phyloP scores from a whole-genome alignment of 2,113 vertebrate genomes.

The Hippocampus mohnikei region DNA sequence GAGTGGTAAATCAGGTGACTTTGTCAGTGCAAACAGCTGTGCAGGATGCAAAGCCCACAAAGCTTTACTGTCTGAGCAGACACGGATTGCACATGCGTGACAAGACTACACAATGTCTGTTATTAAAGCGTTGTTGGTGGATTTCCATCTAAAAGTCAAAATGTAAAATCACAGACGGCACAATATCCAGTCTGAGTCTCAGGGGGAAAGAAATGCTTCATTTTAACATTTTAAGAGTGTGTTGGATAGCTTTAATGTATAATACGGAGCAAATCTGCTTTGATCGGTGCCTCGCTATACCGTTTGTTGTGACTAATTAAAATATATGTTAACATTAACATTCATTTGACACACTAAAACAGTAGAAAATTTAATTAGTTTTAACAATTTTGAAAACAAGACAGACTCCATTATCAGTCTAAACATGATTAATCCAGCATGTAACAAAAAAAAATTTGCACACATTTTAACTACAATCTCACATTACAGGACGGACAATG shows the following conservation, averaged over 20 bases:
- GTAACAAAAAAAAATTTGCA: constrained; percentile 64
- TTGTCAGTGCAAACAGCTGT: constrained; percentile 17
- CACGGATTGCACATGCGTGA: constrained; percentile 21
- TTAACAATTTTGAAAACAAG: constrained; percentile 71
- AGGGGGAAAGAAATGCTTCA: background rate
- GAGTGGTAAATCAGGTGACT: constrained; percentile 34
- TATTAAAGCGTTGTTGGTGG: background rate
- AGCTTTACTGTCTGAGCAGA: no score
- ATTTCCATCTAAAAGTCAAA: no score
- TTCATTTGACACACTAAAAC: constrained; percentile 31
- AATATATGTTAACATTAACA: background rate
- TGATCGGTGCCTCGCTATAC: no score
- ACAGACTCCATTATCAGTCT: constrained; percentile 62
- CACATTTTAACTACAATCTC: constrained; percentile 69
- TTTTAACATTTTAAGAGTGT: background rate
- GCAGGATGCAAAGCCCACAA: no score
- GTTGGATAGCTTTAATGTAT: background rate
- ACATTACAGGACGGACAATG: constrained; percentile 65
- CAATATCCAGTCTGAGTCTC: background rate
- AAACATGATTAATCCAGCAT: constrained; percentile 76
- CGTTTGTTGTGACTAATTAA: background rate
- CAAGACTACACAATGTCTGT: background rate
- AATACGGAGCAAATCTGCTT: background rate
- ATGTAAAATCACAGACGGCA: background rate
- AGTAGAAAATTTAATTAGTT: constrained; percentile 75